Conservation (phyloP, 2,113 vertebrate species). For the Cochlearius cochlearius region DNA sequence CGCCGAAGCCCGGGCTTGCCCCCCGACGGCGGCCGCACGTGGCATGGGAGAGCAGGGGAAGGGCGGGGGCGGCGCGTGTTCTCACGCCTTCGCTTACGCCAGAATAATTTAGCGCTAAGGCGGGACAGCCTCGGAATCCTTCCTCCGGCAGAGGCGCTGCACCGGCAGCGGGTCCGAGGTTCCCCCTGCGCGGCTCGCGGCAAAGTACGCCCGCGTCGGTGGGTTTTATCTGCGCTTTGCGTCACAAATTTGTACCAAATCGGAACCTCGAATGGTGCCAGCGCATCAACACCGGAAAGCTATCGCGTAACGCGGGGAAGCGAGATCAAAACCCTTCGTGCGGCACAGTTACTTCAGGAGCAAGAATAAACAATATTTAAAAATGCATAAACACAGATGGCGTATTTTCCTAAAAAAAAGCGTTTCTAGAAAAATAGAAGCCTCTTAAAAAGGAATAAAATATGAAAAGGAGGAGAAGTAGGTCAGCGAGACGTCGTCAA, state of each 20-base stretch:
- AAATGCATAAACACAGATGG: slow-evolving; percentile 51
- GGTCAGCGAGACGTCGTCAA: neutral
- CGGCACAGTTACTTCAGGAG: neutral
- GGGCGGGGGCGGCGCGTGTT: neutral
- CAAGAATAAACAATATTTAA: slow-evolving; percentile 37
- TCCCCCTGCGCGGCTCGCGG: fast-evolving
- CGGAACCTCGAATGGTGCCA: neutral
- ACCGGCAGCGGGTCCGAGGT: too few relatives aligned
- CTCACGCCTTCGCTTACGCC: neutral
- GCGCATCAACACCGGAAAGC: neutral
- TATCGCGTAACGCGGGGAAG: neutral
- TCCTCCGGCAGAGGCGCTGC: neutral
- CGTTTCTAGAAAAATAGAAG: neutral
- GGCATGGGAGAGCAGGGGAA: neutral
- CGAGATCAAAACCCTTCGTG: neutral
- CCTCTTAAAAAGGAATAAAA: slow-evolving; percentile 30
- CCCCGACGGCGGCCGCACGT: fast-evolving
- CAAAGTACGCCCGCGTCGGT: neutral
- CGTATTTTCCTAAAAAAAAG: neutral
- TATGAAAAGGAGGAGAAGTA: slow-evolving; percentile 22
- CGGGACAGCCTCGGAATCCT: neutral
- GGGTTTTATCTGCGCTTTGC: neutral
- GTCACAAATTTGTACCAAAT: neutral
- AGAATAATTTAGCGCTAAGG: too few relatives aligned
- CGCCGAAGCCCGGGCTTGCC: fast-evolving